Percentiles rank a stretch among this genome's conserved stretches.
phyloP scores from a whole-genome alignment of 2,113 vertebrate genomes.

The Gallinago paraguaiae region DNA sequence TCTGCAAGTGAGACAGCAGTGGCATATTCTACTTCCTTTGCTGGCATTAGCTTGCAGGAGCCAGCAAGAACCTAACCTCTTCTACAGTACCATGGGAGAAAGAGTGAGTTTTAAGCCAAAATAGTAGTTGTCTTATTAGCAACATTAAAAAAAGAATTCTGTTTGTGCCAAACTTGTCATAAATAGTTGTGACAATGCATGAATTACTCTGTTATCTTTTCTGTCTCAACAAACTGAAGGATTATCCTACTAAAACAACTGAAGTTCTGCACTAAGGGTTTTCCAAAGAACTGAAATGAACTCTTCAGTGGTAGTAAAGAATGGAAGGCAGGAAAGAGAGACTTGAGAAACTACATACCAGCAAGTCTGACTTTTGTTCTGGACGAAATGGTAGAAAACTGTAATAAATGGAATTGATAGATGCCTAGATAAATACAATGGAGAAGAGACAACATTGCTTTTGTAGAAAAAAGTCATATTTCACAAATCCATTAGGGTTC shows the following conservation, averaged over 20 bases:
- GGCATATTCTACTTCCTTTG: not conserved
- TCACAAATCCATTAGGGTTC: slow-evolving; percentile 40
- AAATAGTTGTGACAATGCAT: not conserved
- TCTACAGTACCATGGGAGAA: not conserved
- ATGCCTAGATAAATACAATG: not conserved
- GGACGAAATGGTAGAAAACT: not conserved
- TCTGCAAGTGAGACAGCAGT: not conserved
- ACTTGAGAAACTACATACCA: not conserved
- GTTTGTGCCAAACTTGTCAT: not conserved
- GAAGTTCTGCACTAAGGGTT: not conserved
- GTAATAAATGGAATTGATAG: not conserved
- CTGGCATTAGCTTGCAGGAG: not conserved
- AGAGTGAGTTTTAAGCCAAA: not conserved
- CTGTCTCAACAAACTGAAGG: not conserved
- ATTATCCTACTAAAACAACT: not conserved
- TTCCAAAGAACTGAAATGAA: not conserved
- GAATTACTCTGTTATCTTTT: not conserved
- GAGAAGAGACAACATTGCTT: not conserved
- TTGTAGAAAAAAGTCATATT: slow-evolving; percentile 5
- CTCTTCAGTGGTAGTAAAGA: not conserved
- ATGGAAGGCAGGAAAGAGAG: not conserved
- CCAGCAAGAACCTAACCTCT: not conserved
- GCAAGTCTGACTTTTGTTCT: not conserved
- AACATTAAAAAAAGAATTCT: not conserved
- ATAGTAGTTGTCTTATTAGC: not conserved